phyloP scores from a whole-genome alignment of 2,113 vertebrate species.

The Cyanoliseus patagonus region DNA sequence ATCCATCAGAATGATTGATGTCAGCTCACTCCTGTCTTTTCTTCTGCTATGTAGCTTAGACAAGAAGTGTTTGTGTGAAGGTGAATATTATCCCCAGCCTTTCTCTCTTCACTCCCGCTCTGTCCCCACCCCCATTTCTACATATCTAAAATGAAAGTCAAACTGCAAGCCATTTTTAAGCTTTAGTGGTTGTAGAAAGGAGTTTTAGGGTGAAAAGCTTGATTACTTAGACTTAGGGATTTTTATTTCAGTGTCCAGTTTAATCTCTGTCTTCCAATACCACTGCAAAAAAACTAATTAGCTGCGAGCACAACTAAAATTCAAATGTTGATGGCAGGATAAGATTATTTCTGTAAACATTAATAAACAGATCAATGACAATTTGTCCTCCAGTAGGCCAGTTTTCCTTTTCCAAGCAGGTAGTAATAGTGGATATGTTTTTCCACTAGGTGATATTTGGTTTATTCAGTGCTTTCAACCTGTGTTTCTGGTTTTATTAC shows the following conservation, averaged over 20 bases:
- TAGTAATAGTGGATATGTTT: not conserved
- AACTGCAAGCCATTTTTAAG: not conserved
- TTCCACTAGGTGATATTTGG: not conserved
- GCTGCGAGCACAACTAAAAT: not conserved
- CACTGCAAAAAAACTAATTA: not conserved
- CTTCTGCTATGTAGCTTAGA: not conserved
- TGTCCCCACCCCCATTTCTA: not conserved
- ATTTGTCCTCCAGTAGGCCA: not conserved
- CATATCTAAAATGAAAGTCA: not conserved
- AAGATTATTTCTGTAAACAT: not conserved
- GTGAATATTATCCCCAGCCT: not conserved
- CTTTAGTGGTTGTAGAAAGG: not conserved
- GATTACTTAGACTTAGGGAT: not conserved
- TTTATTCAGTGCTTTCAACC: not conserved
- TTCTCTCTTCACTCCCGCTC: not conserved
- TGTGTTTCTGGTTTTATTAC: not conserved
- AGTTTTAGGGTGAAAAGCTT: not conserved
- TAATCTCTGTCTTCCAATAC: not conserved
- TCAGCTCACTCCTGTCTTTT: not conserved
- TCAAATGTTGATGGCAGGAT: not conserved
- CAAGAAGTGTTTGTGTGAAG: not conserved
- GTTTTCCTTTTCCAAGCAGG: not conserved
- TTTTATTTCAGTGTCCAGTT: not conserved
- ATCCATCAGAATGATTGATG: slow-evolving; percentile 44
- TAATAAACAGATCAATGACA: not conserved